Base-by-base conservation (phyloP, 35 echinoderm and acorn worm species). In the Ophiothrix spiculata region DNA sequence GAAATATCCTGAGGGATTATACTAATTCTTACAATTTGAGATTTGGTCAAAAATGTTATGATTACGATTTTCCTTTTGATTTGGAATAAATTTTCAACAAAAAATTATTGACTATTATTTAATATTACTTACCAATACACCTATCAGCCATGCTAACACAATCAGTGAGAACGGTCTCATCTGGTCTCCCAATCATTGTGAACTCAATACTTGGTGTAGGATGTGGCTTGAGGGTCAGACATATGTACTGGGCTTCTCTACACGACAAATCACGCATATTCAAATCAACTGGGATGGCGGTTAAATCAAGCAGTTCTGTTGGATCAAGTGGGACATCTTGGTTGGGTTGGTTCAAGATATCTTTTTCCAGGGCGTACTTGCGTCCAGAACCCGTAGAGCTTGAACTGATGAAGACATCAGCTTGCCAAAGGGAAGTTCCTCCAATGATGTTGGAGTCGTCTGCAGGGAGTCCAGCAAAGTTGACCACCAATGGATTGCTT, bases 191-290 rank as follows among this genome's bases (percentile, higher is more conserved):
- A 56, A 64, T 38, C 45, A 94, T 80, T 63, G 85, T 86, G 46
- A 85, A 94, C 17, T 94, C 92, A 16, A 82, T 79, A 35, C 84
- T 81, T 13, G 90, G 32, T 32, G 60, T 56, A 14, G 74, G 39
- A 77, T 92, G 87, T 39, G 89, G 89, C 23, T 88, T 80, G 1
- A 94, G 80, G 21, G 82, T 75, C 54, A 94, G 13, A 81, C 92
- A 94, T 4, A 94, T 29, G 79, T 94, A 94, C 36, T 85, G 41
- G 32, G 77, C 83, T 49, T 94, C 83, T 49, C 85, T 83, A 75
- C 92, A 94, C n/a, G 32, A 77, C 33, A 84, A 29, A 17, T 77
- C 83, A 23, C 60, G 56, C 92, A 94, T 94, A 38, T 94, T 87
- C 28, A 94, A 36, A 28, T 79, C 84, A 0, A 92, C 85, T 29